Evolutionary conservation across 30 jellyfish, hydroid and myxozoan species (phyloP), one percentile per base, ranked within the genome.

Genomic region (Cassiopea xamachana): DNA sequence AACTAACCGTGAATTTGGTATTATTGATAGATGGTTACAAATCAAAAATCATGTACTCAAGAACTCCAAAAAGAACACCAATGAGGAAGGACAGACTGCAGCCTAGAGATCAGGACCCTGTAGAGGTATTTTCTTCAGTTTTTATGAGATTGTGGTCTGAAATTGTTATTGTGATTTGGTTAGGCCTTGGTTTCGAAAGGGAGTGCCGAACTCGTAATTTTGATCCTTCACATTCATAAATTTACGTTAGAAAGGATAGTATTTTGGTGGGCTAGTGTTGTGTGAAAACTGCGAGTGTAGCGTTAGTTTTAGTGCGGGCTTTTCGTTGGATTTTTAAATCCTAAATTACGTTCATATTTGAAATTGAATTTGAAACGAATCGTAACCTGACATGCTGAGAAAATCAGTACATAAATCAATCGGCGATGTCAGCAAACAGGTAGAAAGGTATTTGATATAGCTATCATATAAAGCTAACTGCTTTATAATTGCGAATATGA

Each of bases 31-130:
- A 87, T 87, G 89, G 47, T 80, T 60, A n/a, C 89, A 45, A 76
- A 84, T 17, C 89, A 79, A 44, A 73, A n/a, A 76, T 55, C 47
- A 60, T 74, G 61, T 77, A 87, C 48, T 71, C 85, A 46, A 87
- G 18, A 80, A 62, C 85, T 0, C 89, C 94, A n/a, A 87, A 79
- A 77, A 78, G 81, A 90, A 86, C 98, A 15, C 97, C 97, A n/a
- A 79, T 49, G 82, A 73, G 98, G 55, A 88, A 78, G 74, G 92
- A 86, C 7, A 72, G 81, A 61, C 91, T 67, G 7, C 82, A 83
- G 51, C 82, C 96, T 46, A 93, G 74, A 73, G 91, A 81, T 43
- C 89, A 87, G 47, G 98, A 93, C 70, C 98, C 98, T 2, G 92
- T 93, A 3, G 98, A 93, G 96, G 98, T 90, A 71, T n/a, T 69